Percentiles rank a stretch among this genome's conserved stretches.
These are phyloP conservation scores for Melanotaenia parkinsoni DNA, from an alignment of 2,797 vertebrate genomes.

Conservation along the genomic window DNA sequence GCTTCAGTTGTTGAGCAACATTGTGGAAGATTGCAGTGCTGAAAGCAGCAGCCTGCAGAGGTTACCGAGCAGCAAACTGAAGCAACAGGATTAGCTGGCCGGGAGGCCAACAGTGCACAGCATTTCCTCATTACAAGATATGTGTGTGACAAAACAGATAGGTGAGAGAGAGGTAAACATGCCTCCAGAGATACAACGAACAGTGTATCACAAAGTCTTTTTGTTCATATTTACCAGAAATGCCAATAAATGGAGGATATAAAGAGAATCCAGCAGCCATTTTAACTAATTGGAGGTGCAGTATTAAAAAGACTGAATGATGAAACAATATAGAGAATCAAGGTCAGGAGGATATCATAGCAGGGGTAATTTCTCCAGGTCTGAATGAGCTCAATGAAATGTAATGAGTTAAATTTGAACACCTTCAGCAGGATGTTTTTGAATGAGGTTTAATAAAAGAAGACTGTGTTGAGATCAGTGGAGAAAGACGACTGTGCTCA, in stretches of 20 bases:
- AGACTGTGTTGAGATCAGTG: not conserved
- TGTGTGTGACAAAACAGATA: conserved; percentile 12
- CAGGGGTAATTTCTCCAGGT: not conserved
- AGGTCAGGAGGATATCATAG: not conserved
- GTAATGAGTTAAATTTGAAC: not conserved
- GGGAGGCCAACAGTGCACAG: not conserved
- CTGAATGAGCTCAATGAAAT: not conserved
- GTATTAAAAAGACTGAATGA: not conserved
- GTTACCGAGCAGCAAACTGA: not conserved
- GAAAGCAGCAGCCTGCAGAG: conserved; percentile 4
- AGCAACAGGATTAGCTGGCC: conserved; percentile 3
- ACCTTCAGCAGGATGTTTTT: not conserved
- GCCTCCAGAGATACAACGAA: conserved; percentile 4
- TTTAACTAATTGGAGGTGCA: not conserved
- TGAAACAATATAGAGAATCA: not conserved
- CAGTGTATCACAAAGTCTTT: not conserved
- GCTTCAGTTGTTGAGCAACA: conserved; percentile 34
- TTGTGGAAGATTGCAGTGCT: not conserved
- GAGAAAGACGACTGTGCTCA: not conserved
- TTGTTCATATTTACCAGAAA: not conserved
- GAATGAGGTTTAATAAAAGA: not conserved
- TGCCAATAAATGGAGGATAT: not conserved
- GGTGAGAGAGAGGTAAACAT: not conserved
- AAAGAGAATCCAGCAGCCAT: not conserved
- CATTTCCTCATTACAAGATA: conserved; percentile 3